phyloP scores from a whole-genome alignment of 2,888 invertebrate species.

The Augochlorella aurata region DNA sequence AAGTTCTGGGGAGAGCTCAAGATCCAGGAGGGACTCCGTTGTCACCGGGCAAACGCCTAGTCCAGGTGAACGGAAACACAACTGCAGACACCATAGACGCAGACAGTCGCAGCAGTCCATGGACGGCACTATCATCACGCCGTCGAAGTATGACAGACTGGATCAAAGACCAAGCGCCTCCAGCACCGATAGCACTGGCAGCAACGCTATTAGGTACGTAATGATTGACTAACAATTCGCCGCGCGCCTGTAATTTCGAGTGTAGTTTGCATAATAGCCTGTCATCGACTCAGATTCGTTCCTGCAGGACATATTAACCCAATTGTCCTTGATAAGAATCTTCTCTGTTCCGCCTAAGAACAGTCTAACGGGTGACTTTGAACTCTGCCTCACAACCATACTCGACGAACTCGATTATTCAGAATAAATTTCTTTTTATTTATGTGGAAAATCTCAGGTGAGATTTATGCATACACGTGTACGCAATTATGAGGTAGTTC shows the following conservation, averaged over 20 bases:
- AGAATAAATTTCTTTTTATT: too few relatives aligned
- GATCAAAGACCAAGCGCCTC: constrained; percentile 89
- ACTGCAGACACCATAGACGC: constrained; percentile 78
- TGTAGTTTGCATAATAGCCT: background rate
- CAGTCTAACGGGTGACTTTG: background rate
- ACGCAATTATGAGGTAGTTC: too few relatives aligned
- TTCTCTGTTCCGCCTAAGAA: background rate
- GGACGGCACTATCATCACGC: constrained; percentile 72
- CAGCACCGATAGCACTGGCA: constrained; percentile 84
- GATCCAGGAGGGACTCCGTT: constrained; percentile 87
- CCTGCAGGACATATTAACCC: background rate
- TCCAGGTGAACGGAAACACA: constrained; percentile 76
- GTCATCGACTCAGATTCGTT: background rate
- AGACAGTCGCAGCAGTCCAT: constrained; percentile 80
- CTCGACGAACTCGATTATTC: background rate
- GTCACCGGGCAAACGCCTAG: constrained; percentile 72
- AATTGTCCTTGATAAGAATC: background rate
- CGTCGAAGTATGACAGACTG: constrained; percentile 84
- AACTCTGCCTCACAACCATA: background rate
- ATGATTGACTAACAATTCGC: constrained; percentile 7
- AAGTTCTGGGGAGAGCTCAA: constrained; percentile 88
- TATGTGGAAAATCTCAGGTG: too few relatives aligned
- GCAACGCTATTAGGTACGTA: constrained; percentile 76
- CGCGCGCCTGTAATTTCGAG: constrained; percentile 8
- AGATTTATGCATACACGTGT: too few relatives aligned